A percentile compares a stretch with the other conserved stretches of the same genome.
phyloP scores from a whole-genome alignment of 2,888 invertebrate species.

The Bombylius discolor region DNA sequence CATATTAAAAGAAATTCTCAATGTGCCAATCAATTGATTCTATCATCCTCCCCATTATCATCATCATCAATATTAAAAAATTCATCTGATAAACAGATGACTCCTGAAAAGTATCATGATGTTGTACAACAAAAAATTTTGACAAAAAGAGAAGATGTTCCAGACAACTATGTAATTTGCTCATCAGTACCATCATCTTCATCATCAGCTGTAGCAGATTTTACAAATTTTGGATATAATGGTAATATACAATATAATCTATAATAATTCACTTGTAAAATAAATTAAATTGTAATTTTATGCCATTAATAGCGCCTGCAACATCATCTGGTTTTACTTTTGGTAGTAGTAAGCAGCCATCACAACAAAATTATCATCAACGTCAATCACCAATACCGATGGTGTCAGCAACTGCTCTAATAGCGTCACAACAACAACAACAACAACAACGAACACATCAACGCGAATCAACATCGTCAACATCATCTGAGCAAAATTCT shows the following conservation, averaged over 20 bases:
- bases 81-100: too few species aligned
- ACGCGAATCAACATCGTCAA: constrained; percentile 8
- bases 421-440: constrained; percentile 8
- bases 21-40: constrained; percentile 6
- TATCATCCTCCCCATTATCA: background rate
- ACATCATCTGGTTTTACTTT: background rate
- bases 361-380: background rate
- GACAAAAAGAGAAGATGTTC: too few species aligned
- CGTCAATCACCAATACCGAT: background rate
- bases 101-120: too few species aligned
- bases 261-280: too few species aligned
- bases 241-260: too few species aligned
- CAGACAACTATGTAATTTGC: background rate
- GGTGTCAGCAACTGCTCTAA: background rate
- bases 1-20: constrained; percentile 2
- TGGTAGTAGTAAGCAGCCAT: background rate
- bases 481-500: constrained; percentile 11
- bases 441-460: constrained; percentile 7
- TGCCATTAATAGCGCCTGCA: background rate
- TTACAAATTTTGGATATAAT: too few species aligned
- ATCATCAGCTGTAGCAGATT: too few species aligned
- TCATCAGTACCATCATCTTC: too few species aligned
- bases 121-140: too few species aligned
- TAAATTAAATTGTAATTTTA: too few species aligned
- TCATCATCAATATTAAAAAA: too few species aligned